Conservation (phyloP, 2,113 vertebrate species). For the Chunga burmeisteri region DNA sequence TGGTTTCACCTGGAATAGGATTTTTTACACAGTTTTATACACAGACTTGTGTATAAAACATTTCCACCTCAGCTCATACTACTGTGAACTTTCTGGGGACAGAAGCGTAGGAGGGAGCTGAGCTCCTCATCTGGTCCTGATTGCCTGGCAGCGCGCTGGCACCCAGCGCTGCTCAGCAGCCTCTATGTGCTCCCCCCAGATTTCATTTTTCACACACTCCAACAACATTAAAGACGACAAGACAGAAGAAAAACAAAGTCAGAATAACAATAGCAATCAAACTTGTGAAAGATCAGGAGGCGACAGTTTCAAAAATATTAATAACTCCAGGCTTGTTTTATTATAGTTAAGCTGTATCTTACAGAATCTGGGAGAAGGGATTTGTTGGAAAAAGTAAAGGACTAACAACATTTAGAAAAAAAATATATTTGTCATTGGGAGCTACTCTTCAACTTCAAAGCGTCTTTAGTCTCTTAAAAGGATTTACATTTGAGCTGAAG, state of each 20-base stretch:
- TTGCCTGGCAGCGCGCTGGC: neutral
- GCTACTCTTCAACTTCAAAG: conserved; percentile 51
- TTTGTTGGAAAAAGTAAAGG: neutral
- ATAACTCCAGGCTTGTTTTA: conserved; percentile 28
- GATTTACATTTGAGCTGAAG: conserved; percentile 70
- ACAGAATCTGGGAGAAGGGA: neutral
- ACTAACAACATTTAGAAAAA: neutral
- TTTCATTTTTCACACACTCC: conserved; percentile 3
- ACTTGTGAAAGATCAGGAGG: conserved; percentile 22
- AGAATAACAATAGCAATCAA: conserved; percentile 35
- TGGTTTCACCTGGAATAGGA: neutral
- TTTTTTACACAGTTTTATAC: neutral
- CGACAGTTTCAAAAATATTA: neutral
- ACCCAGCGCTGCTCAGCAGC: neutral
- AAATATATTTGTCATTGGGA: conserved; percentile 32
- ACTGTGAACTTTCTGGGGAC: neutral
- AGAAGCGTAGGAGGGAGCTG: neutral
- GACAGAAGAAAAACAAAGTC: conserved; percentile 9
- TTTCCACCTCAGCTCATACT: neutral
- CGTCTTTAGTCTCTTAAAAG: conserved; percentile 55
- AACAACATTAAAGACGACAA: neutral
- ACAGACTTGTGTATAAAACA: neutral
- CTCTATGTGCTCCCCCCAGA: neutral
- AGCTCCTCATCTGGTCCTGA: neutral
- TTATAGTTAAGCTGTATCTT: neutral